Base-by-base conservation (phyloP, 2,888 invertebrate species). In the Leptopterna dolabrata region DNA sequence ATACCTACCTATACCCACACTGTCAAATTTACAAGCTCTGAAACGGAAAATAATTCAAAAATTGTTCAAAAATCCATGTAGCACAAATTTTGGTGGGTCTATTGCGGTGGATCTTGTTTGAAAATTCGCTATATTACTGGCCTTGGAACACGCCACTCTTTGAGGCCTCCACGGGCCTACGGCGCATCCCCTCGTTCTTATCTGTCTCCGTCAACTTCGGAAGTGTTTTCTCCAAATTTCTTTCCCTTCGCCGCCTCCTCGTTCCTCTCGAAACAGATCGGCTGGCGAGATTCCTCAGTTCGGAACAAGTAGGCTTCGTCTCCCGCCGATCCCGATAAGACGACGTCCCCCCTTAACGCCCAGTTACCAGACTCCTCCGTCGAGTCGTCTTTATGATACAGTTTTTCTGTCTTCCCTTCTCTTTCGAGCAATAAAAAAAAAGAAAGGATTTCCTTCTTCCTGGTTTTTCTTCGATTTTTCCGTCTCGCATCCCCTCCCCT, bases 181-280 rank as follows among this genome's bases (percentile, higher is more conserved):
- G 36, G 36, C 4, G 36, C 36, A 36, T 36, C 36, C 36, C 78
- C 24, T 13, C 24, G 0, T n/a, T 24, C 78, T 78, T 78, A 78
- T 78, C 78, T 78, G 45, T 24, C 19, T 27, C 83, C 63, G 83
- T 83, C 83, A 83, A 83, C 83, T 83, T 70, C 81, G 47, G 41
- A 80, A 83, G 83, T 83, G 70, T 83, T 83, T 83, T 83, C 83
- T 70, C 27, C 41, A 70, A 83, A 83, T 83, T 83, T 78, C 78
- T 45, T 36, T 45, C 78, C 78, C 45, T 43, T 45, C 24, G 43
- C 76, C 14, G n/a, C 27, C 41, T 24, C 78, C 78, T n/a, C 43
- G 78, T 78, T 78, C 19, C 24, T 24, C 63, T 19, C 78, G n/a
- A 16, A 76, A 78, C 78, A 78, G 78, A 78, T 78, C 43, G 43